Evolutionary conservation across 2,797 vertebrate species (phyloP).

Genomic region (Graptemys geographica): DNA sequence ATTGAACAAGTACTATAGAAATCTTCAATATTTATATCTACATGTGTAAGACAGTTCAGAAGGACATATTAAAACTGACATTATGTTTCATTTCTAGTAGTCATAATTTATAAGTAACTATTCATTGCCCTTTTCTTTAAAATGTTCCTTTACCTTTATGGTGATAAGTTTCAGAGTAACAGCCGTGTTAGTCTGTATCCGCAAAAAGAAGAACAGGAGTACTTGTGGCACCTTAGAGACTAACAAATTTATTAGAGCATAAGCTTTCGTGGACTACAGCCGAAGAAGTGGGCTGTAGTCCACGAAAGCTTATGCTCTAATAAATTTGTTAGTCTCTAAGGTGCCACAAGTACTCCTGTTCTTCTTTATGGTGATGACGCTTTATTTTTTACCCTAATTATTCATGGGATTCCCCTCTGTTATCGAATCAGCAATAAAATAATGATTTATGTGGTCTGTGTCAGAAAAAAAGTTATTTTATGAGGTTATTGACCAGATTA

Average conservation of each 20-base stretch:
- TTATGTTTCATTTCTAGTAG: neutral
- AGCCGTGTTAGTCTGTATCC: no score
- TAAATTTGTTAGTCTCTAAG: no score
- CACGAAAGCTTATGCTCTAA: no score
- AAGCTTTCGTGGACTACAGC: no score
- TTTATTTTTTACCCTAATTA: conserved; percentile 7
- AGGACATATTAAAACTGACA: fast-evolving
- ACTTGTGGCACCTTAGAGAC: no score
- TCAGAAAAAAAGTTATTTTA: conserved; percentile 56
- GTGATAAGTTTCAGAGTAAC: no score
- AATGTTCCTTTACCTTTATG: conserved; percentile 6
- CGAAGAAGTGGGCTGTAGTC: no score
- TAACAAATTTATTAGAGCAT: no score
- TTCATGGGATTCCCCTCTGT: conserved; percentile 23
- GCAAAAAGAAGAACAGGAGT: no score
- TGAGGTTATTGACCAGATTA: conserved; percentile 46
- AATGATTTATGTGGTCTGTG: conserved; percentile 31
- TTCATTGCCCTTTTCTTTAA: conserved; percentile 21
- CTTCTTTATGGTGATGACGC: conserved; percentile 32
- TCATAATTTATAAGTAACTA: neutral
- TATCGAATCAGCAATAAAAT: conserved; percentile 28
- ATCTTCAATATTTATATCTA: neutral
- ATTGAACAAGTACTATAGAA: neutral
- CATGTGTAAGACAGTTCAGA: fast-evolving
- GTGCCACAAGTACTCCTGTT: no score